These are phyloP conservation scores for Tinamus major DNA, from an alignment of 2,797 vertebrate genomes.

Conservation along the genomic window DNA sequence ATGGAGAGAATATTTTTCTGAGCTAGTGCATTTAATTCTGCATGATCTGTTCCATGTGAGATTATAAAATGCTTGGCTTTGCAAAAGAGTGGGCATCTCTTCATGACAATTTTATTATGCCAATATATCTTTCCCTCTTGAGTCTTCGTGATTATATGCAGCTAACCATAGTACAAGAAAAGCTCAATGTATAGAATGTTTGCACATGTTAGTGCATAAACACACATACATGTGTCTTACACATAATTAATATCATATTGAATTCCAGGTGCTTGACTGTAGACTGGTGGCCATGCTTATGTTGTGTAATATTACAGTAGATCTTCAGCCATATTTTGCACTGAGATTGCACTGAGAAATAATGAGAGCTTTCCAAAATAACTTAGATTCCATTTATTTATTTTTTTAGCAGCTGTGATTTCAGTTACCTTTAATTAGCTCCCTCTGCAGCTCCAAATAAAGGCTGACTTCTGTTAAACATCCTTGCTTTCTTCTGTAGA, in stretches of 20 bases:
- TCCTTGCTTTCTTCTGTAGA: conserved; percentile 70
- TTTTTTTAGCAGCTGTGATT: conserved; percentile 72
- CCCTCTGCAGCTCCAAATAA: conserved; percentile 66
- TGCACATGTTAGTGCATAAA: background rate
- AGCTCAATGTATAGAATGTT: background rate
- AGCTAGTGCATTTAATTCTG: conserved; percentile 46
- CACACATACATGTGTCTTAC: background rate
- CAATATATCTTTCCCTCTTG: background rate
- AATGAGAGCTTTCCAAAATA: conserved; percentile 36
- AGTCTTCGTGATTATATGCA: background rate
- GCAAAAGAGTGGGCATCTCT: background rate
- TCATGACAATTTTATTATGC: background rate
- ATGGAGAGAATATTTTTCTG: conserved; percentile 19
- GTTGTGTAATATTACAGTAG: background rate
- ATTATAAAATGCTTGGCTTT: conserved; percentile 18
- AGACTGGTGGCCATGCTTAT: background rate
- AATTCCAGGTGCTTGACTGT: background rate
- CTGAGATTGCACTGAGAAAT: background rate
- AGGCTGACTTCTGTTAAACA: conserved; percentile 62
- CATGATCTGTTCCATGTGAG: background rate
- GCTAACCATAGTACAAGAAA: background rate
- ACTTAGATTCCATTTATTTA: conserved; percentile 38
- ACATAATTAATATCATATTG: background rate
- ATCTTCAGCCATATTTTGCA: background rate
- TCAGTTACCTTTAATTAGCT: conserved; percentile 78